phyloP scores from a whole-genome alignment of 2,888 invertebrate species.

The Drymonia ruficornis region DNA sequence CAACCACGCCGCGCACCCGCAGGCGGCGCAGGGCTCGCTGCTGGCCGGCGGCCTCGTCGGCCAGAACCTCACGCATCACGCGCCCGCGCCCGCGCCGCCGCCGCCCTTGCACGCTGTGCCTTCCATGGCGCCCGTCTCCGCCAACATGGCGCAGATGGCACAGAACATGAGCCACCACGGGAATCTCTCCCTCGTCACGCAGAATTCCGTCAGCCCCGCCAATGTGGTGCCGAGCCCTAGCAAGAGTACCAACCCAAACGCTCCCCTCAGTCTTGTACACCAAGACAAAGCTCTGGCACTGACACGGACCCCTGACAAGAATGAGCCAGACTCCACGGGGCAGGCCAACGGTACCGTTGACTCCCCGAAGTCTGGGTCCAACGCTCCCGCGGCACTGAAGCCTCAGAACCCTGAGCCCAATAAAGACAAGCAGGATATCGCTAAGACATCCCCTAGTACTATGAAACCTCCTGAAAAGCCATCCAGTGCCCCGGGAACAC shows the following conservation, averaged over 20 bases:
- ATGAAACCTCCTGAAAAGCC: slow-evolving; percentile 76
- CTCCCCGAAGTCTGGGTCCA: slow-evolving; percentile 65
- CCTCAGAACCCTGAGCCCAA: slow-evolving; percentile 70
- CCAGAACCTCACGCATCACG: slow-evolving; percentile 70
- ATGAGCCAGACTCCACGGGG: slow-evolving; percentile 70
- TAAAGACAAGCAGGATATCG: slow-evolving; percentile 75
- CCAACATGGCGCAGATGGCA: slow-evolving; percentile 82
- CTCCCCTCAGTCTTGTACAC: slow-evolving; percentile 73
- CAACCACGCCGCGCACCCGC: slow-evolving; percentile 72
- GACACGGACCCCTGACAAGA: slow-evolving; percentile 78
- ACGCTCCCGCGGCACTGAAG: slow-evolving; percentile 62
- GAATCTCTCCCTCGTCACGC: slow-evolving; percentile 75
- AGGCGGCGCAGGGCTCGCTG: slow-evolving; percentile 71
- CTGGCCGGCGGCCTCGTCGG: slow-evolving; percentile 64
- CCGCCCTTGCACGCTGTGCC: slow-evolving; percentile 67
- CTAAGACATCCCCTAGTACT: slow-evolving; percentile 76
- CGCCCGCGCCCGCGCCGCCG: slow-evolving; percentile 60
- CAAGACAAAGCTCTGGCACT: slow-evolving; percentile 75
- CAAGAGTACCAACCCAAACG: slow-evolving; percentile 63
- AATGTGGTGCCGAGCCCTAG: slow-evolving; percentile 64
- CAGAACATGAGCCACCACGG: slow-evolving; percentile 83
- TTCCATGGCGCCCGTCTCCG: slow-evolving; percentile 80
- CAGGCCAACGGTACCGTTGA: slow-evolving; percentile 77
- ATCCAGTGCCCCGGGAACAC: slow-evolving; percentile 55
- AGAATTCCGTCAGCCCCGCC: slow-evolving; percentile 66